Conservation (phyloP, 1,140 invertebrate genomes). For the Pogonomyrmex californicus region DNA sequence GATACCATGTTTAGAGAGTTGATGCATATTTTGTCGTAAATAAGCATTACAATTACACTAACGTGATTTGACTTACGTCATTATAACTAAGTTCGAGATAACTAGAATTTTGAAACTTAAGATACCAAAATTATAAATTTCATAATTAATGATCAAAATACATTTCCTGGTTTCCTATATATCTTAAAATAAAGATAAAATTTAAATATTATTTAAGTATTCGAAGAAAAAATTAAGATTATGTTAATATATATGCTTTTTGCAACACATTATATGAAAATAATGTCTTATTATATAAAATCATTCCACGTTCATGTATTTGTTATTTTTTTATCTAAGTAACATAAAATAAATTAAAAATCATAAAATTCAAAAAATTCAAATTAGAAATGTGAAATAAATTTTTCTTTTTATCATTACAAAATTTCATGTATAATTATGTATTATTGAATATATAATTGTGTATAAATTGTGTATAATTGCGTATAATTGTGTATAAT, state of each 20-base stretch:
- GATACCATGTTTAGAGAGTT: neutral
- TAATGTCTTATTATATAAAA: neutral
- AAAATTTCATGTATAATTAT: neutral
- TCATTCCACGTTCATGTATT: neutral
- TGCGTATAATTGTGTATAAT: too few species aligned
- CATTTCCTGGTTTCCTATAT: neutral
- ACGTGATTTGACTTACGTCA: neutral
- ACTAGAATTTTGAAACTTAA: neutral
- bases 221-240: neutral
- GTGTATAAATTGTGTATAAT: too few species aligned
- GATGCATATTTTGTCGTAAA: conserved; percentile 23
- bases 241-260: neutral
- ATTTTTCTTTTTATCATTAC: neutral
- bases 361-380: neutral
- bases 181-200: neutral
- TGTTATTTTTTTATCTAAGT: neutral
- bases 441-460: too few species aligned
- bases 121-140: neutral
- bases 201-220: neutral
- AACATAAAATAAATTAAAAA: too few species aligned
- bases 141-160: neutral
- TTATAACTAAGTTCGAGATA: conserved; percentile 12
- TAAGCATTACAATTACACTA: conserved; percentile 34
- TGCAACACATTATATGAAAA: neutral
- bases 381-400: conserved; percentile 3